Evolutionary conservation across 2,797 vertebrate species (phyloP).

Genomic region (Gila robusta): DNA sequence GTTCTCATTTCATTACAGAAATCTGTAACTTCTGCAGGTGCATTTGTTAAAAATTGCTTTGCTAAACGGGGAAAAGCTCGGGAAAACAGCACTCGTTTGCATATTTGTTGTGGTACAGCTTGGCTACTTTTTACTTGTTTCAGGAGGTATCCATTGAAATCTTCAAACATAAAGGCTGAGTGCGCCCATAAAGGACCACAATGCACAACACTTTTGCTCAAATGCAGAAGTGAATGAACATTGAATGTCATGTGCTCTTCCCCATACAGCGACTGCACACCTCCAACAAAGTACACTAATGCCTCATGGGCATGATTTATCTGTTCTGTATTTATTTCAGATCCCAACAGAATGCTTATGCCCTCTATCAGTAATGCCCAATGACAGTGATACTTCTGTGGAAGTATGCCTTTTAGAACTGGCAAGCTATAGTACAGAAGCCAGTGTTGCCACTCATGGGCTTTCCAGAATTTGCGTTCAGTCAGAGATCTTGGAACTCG

Average conservation of each 20-base stretch:
- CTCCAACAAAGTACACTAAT: slow-evolving; percentile 43
- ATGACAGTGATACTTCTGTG: slow-evolving; percentile 56
- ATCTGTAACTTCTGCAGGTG: slow-evolving; percentile 36
- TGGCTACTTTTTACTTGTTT: slow-evolving; percentile 53
- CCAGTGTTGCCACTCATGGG: slow-evolving; percentile 54
- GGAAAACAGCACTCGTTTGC: too few species aligned
- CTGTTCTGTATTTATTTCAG: slow-evolving; percentile 34
- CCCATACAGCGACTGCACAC: slow-evolving; percentile 42
- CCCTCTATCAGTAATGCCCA: slow-evolving; percentile 53
- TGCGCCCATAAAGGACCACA: not conserved
- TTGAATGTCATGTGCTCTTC: slow-evolving; percentile 46
- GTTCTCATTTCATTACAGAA: slow-evolving; percentile 43
- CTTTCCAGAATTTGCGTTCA: slow-evolving; percentile 57
- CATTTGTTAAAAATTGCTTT: slow-evolving; percentile 44
- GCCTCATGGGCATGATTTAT: slow-evolving; percentile 35
- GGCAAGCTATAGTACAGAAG: slow-evolving; percentile 58
- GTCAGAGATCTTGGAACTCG: slow-evolving; percentile 50
- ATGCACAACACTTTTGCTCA: slow-evolving; percentile 43
- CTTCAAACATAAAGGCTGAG: slow-evolving; percentile 54
- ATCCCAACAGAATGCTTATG: slow-evolving; percentile 47
- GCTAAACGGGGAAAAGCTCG: slow-evolving; percentile 6
- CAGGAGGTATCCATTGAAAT: slow-evolving; percentile 46
- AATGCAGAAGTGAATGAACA: slow-evolving; percentile 50
- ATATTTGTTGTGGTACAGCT: slow-evolving; percentile 38
- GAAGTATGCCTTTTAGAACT: slow-evolving; percentile 55